A percentile compares a stretch with the other conserved stretches of the same genome.
These are phyloP conservation scores for Prinia subflava DNA, from an alignment of 2,113 vertebrate genomes.

Conservation along the genomic window DNA sequence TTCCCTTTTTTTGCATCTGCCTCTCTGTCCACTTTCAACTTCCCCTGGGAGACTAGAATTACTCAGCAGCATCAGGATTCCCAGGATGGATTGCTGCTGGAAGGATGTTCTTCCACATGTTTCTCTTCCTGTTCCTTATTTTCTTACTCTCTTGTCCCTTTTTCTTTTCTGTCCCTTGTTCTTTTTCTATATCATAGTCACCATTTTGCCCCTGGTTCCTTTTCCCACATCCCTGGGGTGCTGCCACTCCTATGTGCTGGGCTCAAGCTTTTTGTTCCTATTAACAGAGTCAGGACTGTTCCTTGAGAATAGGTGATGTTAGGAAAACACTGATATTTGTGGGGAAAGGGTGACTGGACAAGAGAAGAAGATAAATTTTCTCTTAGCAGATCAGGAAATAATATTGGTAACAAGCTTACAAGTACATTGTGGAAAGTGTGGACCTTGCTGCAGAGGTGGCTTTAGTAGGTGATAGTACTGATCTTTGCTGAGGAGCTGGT, in stretches of 20 bases:
- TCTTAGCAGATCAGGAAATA: neutral
- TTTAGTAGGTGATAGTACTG: neutral
- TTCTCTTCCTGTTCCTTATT: neutral
- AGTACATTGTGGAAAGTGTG: rapidly evolving
- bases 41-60: neutral
- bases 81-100: rapidly evolving
- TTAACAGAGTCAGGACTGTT: neutral
- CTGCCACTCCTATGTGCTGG: neutral
- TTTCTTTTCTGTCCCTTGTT: neutral
- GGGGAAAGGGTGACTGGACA: neutral
- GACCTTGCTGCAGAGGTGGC: neutral
- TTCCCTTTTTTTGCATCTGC: neutral
- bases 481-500: neutral
- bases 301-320: neutral
- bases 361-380: neutral
- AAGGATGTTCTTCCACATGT: neutral
- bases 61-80: neutral
- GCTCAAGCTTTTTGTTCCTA: neutral
- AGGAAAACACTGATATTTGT: neutral
- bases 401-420: neutral
- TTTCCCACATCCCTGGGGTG: rapidly evolving
- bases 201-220: neutral
- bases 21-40: neutral
- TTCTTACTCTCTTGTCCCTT: neutral
- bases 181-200: neutral